phyloP scores from a whole-genome alignment of 2,113 vertebrate species.

The Oncorhynchus tshawytscha region DNA sequence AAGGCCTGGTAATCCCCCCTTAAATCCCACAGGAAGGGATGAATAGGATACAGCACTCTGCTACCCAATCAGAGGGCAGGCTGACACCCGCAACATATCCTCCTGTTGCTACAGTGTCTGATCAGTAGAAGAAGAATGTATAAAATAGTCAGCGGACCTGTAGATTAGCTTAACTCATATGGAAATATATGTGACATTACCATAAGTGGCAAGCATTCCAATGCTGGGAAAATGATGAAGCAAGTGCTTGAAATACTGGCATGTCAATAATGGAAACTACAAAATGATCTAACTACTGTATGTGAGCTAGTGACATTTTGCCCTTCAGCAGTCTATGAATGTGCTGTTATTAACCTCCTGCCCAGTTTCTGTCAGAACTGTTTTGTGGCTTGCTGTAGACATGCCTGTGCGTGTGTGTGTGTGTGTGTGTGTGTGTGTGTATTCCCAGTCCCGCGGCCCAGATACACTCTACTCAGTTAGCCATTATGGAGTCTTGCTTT shows the following conservation, averaged over 20 bases:
- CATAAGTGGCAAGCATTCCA: too few species aligned
- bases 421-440: conserved; percentile 12
- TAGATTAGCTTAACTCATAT: too few species aligned
- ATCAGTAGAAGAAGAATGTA: not conserved
- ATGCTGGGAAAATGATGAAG: too few species aligned
- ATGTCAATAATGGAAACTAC: too few species aligned
- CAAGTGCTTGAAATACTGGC: too few species aligned
- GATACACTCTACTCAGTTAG: not conserved
- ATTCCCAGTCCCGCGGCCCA: not conserved
- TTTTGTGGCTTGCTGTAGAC: conserved; percentile 1
- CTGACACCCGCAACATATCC: not conserved
- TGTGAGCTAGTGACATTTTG: too few species aligned
- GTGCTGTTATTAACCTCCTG: too few species aligned
- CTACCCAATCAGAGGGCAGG: conserved; percentile 29
- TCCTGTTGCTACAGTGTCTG: conserved; percentile 27
- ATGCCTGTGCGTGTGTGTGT: not conserved
- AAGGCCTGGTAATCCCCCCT: conserved; percentile 14
- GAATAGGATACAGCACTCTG: conserved; percentile 28
- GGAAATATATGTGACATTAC: too few species aligned
- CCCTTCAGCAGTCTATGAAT: too few species aligned
- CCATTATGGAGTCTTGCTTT: conserved; percentile 7
- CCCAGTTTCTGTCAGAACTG: conserved; percentile 13
- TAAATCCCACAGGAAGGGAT: conserved; percentile 20
- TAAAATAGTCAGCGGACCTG: not conserved
- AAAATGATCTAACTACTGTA: too few species aligned